A percentile compares a stretch with the other conserved stretches of the same genome.
These are phyloP conservation scores for Crotalus tigris DNA, from an alignment of 2,113 vertebrate genomes.

Conservation along the genomic window DNA sequence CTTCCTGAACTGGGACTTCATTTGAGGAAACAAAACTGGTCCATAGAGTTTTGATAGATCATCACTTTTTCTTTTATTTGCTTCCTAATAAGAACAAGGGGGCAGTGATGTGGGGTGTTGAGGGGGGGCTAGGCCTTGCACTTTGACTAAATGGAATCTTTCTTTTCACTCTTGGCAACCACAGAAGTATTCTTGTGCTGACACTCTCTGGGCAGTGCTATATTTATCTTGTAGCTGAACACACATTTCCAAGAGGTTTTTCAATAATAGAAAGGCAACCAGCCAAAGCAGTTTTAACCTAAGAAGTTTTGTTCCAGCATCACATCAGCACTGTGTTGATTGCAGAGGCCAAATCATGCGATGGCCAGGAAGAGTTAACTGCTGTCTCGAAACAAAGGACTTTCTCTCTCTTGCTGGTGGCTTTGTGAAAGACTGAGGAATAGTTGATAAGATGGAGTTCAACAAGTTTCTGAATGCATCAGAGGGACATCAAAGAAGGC, in stretches of 20 bases:
- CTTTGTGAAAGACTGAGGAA: conserved; percentile 23
- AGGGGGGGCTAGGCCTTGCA: conserved; percentile 33
- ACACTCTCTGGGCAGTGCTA: conserved; percentile 50
- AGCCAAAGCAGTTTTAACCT: conserved; percentile 45
- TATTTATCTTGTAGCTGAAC: conserved; percentile 63
- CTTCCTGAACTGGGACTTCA: conserved; percentile 39
- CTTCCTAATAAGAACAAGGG: conserved; percentile 11
- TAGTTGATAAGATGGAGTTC: conserved; percentile 46
- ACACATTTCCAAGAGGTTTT: conserved; percentile 45
- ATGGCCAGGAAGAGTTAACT: conserved; percentile 28
- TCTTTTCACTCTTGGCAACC: conserved; percentile 63
- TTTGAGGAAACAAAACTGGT: conserved; percentile 41
- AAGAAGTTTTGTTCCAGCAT: conserved; percentile 52
- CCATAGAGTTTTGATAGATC: conserved; percentile 38
- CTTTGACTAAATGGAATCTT: conserved; percentile 62
- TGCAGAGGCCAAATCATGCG: conserved; percentile 39
- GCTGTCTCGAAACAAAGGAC: conserved; percentile 34
- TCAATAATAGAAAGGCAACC: conserved; percentile 56
- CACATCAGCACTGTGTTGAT: conserved; percentile 39
- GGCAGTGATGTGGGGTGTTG: conserved; percentile 3
- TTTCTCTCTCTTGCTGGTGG: conserved; percentile 27
- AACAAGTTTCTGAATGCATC: conserved; percentile 39
- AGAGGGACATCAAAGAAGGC: conserved; percentile 39
- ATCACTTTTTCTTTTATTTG: conserved; percentile 31
- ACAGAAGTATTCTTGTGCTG: conserved; percentile 59